Evolutionary conservation across 2,888 invertebrate genomes (phyloP).

Genomic region (Lithophane semibrunnea): DNA sequence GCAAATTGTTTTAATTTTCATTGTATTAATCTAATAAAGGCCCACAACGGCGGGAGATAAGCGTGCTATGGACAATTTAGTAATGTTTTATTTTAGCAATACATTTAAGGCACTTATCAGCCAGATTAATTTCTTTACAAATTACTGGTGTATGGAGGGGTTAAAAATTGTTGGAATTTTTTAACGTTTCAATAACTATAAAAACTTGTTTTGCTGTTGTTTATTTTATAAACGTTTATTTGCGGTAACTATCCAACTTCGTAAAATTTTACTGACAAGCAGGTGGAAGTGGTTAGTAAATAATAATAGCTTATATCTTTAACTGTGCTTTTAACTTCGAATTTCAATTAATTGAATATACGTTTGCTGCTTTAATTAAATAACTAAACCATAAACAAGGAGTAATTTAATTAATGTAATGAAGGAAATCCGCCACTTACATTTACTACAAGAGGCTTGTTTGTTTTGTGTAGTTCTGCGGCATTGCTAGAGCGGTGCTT

Average conservation of each 20-base stretch:
- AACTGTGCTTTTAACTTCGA: constrained; percentile 41
- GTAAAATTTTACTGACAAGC: constrained; percentile 19
- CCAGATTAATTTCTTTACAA: constrained; percentile 78
- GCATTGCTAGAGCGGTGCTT: constrained; percentile 7
- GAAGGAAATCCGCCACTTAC: constrained; percentile 61
- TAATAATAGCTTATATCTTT: constrained; percentile 31
- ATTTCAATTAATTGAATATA: constrained; percentile 41
- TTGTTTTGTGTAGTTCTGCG: constrained; percentile 35
- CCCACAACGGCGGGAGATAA: constrained; percentile 88
- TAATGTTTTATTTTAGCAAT: constrained; percentile 84
- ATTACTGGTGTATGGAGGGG: constrained; percentile 53
- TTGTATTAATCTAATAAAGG: constrained; percentile 90
- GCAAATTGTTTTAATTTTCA: constrained; percentile 91
- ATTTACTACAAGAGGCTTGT: constrained; percentile 48
- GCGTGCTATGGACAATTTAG: constrained; percentile 82
- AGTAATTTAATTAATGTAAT: constrained; percentile 61
- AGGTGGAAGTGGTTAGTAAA: constrained; percentile 29
- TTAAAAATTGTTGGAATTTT: not conserved
- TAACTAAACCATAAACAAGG: constrained; percentile 61
- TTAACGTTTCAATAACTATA: not conserved
- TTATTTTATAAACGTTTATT: constrained; percentile 14
- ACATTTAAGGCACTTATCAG: constrained; percentile 74
- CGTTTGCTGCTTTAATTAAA: constrained; percentile 51
- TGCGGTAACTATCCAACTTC: constrained; percentile 3
- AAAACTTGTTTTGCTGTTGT: not conserved